These are phyloP conservation scores for Cataglyphis hispanica DNA, from an alignment of 1,140 invertebrate genomes.

Conservation along the genomic window DNA sequence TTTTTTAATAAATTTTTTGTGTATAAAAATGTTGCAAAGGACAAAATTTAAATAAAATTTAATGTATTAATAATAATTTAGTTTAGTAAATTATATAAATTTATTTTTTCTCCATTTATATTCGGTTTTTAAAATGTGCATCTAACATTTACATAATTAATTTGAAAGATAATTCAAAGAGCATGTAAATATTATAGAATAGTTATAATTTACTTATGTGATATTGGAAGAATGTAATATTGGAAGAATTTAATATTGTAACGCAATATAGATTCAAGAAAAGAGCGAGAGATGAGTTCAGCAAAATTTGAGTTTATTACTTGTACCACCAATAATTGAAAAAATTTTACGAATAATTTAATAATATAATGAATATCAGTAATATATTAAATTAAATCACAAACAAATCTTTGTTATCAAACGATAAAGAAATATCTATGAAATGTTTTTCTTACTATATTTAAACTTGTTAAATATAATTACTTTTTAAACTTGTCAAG, in stretches of 20 bases:
- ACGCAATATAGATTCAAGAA: background rate
- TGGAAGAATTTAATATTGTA: background rate
- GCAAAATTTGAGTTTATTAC: background rate
- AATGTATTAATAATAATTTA: constrained; percentile 1
- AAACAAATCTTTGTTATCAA: background rate
- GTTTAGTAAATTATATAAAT: constrained; percentile 1
- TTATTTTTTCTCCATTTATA: no score
- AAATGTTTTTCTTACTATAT: background rate
- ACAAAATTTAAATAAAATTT: background rate
- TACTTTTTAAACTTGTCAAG: background rate
- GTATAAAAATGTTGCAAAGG: background rate
- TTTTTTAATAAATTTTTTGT: no score
- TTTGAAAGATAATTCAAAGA: background rate
- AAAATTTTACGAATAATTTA: background rate
- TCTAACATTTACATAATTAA: background rate
- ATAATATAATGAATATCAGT: background rate
- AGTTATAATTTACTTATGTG: background rate
- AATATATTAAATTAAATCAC: background rate
- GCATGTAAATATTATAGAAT: background rate
- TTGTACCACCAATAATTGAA: background rate
- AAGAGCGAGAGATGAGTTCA: background rate
- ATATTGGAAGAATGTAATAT: background rate
- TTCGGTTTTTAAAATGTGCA: no score
- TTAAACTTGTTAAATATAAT: background rate
- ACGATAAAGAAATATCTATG: background rate